Evolutionary conservation across 2,888 invertebrate genomes (phyloP).

Genomic region (Amiota minor): DNA sequence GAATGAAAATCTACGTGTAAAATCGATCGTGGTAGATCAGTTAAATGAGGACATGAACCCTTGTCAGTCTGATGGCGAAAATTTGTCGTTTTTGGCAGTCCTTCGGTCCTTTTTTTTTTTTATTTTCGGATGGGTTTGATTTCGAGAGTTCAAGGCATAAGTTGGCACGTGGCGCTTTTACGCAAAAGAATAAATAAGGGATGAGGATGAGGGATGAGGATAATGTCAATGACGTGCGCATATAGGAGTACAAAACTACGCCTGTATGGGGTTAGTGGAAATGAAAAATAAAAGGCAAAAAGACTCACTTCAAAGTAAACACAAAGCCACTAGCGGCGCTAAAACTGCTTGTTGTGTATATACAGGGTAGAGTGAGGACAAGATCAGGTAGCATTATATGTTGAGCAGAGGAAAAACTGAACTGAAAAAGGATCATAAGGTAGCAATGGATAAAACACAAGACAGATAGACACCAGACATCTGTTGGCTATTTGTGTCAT

Average conservation of each 20-base stretch:
- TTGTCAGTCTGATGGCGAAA: conserved; percentile 44
- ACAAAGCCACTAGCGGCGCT: conserved; percentile 31
- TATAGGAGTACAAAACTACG: too few relatives aligned
- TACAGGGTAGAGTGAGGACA: conserved; percentile 12
- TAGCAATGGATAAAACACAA: conserved; percentile 7
- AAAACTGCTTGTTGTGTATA: background rate
- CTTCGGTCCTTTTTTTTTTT: conserved; percentile 55
- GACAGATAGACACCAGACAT: background rate
- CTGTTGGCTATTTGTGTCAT: conserved; percentile 31
- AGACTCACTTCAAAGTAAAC: too few relatives aligned
- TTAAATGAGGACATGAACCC: conserved; percentile 24
- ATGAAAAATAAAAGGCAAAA: too few relatives aligned
- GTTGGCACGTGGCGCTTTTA: conserved; percentile 49
- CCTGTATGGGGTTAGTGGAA: too few relatives aligned
- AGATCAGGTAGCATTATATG: conserved; percentile 25
- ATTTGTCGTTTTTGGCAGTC: conserved; percentile 46
- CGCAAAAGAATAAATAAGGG: conserved; percentile 2
- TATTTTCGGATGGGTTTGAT: conserved; percentile 49
- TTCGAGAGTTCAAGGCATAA: too few relatives aligned
- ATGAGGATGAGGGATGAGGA: background rate
- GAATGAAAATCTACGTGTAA: conserved; percentile 8
- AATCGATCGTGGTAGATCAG: conserved; percentile 10
- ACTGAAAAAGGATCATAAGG: conserved; percentile 34
- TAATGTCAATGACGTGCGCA: background rate
- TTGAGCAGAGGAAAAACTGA: conserved; percentile 36